Conservation (phyloP, 2,113 vertebrate genomes). For the Seriola dumerili region DNA sequence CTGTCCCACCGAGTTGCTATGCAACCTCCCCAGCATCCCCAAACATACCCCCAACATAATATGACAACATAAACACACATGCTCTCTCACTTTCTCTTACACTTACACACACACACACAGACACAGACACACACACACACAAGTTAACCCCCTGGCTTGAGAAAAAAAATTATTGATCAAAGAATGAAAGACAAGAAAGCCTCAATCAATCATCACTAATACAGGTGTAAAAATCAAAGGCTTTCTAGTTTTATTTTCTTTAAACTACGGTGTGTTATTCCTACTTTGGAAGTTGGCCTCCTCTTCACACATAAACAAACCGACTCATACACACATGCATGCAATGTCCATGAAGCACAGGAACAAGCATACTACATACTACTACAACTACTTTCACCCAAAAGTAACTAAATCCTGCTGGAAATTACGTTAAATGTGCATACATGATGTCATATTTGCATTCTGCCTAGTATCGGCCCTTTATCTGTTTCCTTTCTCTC, state of each 20-base stretch:
- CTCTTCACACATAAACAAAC: not conserved
- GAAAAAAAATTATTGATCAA: not conserved
- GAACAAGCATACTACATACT: too few species aligned
- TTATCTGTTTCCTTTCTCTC: too few species aligned
- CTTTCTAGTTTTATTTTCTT: not conserved
- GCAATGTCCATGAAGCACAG: not conserved
- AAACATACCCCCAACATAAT: conserved; percentile 5
- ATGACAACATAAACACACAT: not conserved
- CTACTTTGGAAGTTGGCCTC: not conserved
- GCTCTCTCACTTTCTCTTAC: not conserved
- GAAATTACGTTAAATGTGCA: too few species aligned
- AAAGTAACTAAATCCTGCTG: too few species aligned
- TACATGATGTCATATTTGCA: too few species aligned
- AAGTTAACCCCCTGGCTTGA: not conserved
- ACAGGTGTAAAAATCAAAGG: not conserved
- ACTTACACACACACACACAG: too few species aligned
- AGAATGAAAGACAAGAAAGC: not conserved
- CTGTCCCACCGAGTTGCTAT: conserved; percentile 27
- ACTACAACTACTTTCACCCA: too few species aligned
- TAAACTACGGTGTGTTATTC: not conserved
- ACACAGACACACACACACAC: too few species aligned
- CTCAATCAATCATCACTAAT: not conserved
- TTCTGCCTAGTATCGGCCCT: too few species aligned
- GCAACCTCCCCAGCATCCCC: conserved; percentile 16
- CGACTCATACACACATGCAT: not conserved